Conservation (phyloP, 1,140 invertebrate genomes). For the Hyposmocoma kahamanoa region DNA sequence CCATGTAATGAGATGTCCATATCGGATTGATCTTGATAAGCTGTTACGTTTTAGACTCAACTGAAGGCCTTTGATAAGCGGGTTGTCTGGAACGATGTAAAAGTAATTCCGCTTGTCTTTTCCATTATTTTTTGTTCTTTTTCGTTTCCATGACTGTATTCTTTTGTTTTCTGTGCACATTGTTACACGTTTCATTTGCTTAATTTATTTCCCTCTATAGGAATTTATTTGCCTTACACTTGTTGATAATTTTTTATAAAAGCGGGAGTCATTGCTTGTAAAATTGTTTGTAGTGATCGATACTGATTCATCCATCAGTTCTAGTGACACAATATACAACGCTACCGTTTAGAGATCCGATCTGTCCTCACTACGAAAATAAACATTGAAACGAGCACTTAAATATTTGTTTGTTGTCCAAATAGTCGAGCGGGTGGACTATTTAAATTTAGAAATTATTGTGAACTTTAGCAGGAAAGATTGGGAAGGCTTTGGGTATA, state of each 20-base stretch:
- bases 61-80: constrained; percentile 50
- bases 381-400: constrained; percentile 37
- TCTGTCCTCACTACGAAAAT: constrained; percentile 47
- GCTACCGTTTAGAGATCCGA: no score
- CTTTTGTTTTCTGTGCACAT: no score
- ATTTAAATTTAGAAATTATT: background rate
- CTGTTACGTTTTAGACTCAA: constrained; percentile 39
- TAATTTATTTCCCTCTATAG: no score
- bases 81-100: constrained; percentile 11
- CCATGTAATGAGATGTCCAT: no score
- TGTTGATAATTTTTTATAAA: no score
- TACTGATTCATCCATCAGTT: no score
- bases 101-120: background rate
- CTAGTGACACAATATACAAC: no score
- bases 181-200: no score
- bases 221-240: no score
- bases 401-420: constrained; percentile 45
- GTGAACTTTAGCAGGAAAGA: background rate
- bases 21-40: constrained; percentile 62
- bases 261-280: no score
- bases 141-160: background rate
- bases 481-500: background rate
- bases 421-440: constrained; percentile 11
- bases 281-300: no score
- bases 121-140: background rate